Percentiles rank a stretch among this genome's conserved stretches.
These are phyloP conservation scores for Petromus typicus DNA, from an alignment of 2,113 vertebrate genomes.

Conservation along the genomic window DNA sequence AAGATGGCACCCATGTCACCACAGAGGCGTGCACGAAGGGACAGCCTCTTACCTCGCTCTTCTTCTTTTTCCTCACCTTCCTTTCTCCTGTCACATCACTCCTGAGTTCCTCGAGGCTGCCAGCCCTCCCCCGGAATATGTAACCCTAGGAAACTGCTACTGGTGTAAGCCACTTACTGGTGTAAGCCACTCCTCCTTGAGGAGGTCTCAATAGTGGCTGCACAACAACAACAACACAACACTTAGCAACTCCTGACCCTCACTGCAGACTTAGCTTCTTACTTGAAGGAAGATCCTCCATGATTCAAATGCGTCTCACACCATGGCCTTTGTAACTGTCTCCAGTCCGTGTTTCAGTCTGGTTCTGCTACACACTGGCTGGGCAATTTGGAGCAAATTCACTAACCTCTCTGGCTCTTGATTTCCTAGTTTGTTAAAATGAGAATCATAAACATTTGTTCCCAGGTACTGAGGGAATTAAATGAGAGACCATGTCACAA, in stretches of 20 bases:
- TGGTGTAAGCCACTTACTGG: background rate
- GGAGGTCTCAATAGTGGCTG: background rate
- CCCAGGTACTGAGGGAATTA: background rate
- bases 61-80: background rate
- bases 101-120: too few relatives aligned
- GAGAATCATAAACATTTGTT: background rate
- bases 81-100: background rate
- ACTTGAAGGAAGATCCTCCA: background rate
- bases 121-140: fast-evolving
- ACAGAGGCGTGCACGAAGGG: background rate
- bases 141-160: background rate
- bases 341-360: background rate
- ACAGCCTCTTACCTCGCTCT: background rate
- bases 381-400: background rate
- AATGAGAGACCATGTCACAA: background rate
- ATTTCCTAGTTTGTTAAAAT: conserved; percentile 4
- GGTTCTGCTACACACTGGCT: too few relatives aligned
- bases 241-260: background rate
- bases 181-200: background rate
- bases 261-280: background rate
- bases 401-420: background rate
- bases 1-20: fast-evolving
- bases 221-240: background rate
- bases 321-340: background rate
- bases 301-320: background rate